Evolutionary conservation across 1,140 invertebrate genomes (phyloP).

Genomic region (Drosophila parabipectinata): DNA sequence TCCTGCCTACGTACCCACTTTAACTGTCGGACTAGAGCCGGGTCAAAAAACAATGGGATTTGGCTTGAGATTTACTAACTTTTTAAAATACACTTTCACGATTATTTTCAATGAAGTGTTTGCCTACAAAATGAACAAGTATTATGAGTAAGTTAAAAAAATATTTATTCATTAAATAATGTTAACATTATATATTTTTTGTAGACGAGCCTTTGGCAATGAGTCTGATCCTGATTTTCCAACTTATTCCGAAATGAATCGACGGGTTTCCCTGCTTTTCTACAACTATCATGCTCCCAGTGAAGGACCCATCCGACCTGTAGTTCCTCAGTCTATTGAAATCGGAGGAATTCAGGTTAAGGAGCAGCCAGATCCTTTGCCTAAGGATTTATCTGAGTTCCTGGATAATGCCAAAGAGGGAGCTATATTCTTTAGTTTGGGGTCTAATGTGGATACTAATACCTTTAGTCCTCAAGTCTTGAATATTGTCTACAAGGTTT

Average conservation of each 20-base stretch:
- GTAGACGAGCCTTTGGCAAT: not conserved
- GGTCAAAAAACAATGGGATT: constrained; percentile 22
- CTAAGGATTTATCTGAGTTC: constrained; percentile 84
- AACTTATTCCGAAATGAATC: constrained; percentile 37
- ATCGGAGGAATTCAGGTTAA: constrained; percentile 84
- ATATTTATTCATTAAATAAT: not conserved
- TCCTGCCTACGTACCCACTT: constrained; percentile 50
- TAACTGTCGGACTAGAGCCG: constrained; percentile 21
- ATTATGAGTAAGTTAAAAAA: constrained; percentile 11
- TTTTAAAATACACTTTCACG: constrained; percentile 10
- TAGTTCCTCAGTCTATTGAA: constrained; percentile 82
- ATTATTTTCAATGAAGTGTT: constrained; percentile 1
- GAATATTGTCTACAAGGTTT: constrained; percentile 83
- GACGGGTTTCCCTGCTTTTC: constrained; percentile 72
- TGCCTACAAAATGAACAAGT: constrained; percentile 11
- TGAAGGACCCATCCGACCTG: constrained; percentile 75
- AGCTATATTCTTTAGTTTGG: constrained; percentile 87
- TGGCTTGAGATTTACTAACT: constrained; percentile 7
- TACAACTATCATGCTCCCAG: constrained; percentile 66
- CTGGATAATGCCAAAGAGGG: constrained; percentile 85
- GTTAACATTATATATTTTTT: not conserved
- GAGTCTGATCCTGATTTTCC: constrained; percentile 11
- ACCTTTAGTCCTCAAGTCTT: constrained; percentile 82
- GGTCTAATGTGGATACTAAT: constrained; percentile 84
- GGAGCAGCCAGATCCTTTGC: constrained; percentile 68